These are phyloP conservation scores for Coelopa frigida DNA, from an alignment of 1,140 invertebrate genomes.

Conservation along the genomic window DNA sequence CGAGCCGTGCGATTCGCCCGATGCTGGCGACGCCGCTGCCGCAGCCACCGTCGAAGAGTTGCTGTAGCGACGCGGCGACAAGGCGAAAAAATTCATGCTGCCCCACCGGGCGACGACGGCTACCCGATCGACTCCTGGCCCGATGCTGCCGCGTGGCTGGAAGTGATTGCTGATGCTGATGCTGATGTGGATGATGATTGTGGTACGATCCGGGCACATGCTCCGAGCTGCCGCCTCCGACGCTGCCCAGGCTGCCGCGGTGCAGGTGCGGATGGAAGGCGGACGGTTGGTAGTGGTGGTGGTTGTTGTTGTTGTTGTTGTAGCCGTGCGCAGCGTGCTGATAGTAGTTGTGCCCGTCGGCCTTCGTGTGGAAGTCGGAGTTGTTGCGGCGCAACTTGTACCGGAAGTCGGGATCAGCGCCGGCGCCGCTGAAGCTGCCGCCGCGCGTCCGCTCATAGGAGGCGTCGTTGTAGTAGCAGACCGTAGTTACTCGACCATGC, in stretches of 20 bases:
- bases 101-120: conserved; percentile 4
- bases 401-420: conserved; percentile 29
- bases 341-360: conserved; percentile 8
- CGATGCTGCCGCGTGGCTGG: conserved; percentile 17
- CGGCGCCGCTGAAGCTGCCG: conserved; percentile 35
- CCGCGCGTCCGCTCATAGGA: conserved; percentile 39
- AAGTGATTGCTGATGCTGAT: conserved; percentile 15
- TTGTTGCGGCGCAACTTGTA: conserved; percentile 40
- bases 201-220: no score
- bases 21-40: no score
- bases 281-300: no score
- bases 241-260: conserved; percentile 9
- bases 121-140: conserved; percentile 18
- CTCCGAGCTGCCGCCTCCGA: no score
- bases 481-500: conserved; percentile 43
- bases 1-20: no score
- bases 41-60: conserved; percentile 39
- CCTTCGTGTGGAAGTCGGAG: conserved; percentile 34
- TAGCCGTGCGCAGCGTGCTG: background rate
- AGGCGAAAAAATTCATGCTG: conserved; percentile 28
- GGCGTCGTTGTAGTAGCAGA: conserved; percentile 32
- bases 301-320: conserved; percentile 4
- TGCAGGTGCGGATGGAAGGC: no score
- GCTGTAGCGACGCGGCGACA: conserved; percentile 35
- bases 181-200: conserved; percentile 9